Percentiles rank a stretch among this genome's conserved stretches.
Conservation (phyloP, 2,888 invertebrate species). For the Hybos culiciformis region DNA sequence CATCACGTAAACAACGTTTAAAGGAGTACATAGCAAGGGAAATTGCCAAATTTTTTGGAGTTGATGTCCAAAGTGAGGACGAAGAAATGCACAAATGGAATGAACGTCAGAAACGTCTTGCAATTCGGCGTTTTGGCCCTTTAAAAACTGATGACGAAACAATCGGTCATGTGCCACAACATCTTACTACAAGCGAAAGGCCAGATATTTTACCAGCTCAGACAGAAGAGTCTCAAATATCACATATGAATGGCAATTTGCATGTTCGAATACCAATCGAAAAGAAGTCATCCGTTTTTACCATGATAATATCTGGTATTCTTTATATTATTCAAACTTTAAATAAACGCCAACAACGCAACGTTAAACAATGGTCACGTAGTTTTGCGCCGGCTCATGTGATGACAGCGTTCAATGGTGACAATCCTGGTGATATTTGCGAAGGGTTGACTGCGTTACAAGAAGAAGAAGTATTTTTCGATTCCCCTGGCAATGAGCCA, state of each 20-base stretch:
- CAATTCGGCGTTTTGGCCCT: constrained; percentile 29
- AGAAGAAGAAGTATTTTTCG: constrained; percentile 46
- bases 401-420: constrained; percentile 32
- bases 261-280: constrained; percentile 31
- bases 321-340: constrained; percentile 40
- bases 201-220: constrained; percentile 34
- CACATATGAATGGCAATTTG: constrained; percentile 16
- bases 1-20: constrained; percentile 29
- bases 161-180: not conserved
- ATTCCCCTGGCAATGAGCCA: constrained; percentile 23
- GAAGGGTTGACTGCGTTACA: constrained; percentile 31
- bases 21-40: constrained; percentile 29
- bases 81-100: constrained; percentile 29
- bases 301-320: constrained; percentile 30
- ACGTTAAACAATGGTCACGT: constrained; percentile 48
- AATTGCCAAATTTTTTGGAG: constrained; percentile 32
- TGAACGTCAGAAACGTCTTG: constrained; percentile 31
- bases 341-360: constrained; percentile 31
- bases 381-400: constrained; percentile 49
- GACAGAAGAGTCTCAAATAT: constrained; percentile 19
- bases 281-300: constrained; percentile 30
- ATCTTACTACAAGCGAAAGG: constrained; percentile 20
- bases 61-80: constrained; percentile 28
- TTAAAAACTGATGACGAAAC: constrained; percentile 17
- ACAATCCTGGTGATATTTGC: constrained; percentile 37